phyloP scores from a whole-genome alignment of 2,888 invertebrate species.

The Eupithecia subumbrata region DNA sequence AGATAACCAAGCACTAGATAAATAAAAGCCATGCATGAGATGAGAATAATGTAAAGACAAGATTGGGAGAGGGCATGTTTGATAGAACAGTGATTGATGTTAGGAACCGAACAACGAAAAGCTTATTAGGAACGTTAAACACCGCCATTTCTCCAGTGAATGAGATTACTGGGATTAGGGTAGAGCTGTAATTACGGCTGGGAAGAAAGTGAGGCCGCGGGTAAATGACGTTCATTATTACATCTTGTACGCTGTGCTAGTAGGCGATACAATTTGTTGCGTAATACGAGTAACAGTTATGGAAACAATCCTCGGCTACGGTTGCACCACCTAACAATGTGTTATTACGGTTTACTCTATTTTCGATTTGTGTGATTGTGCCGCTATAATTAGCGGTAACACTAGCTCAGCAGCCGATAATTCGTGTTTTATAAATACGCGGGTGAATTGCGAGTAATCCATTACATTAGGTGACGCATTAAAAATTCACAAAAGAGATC shows the following conservation, averaged over 20 bases:
- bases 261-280: slow-evolving; percentile 62
- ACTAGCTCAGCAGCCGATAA: slow-evolving; percentile 46
- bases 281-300: slow-evolving; percentile 64
- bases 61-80: slow-evolving; percentile 32
- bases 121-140: slow-evolving; percentile 57
- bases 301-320: slow-evolving; percentile 69
- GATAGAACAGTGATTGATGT: slow-evolving; percentile 41
- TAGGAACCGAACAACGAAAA: slow-evolving; percentile 45
- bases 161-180: slow-evolving; percentile 63
- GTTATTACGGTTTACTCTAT: slow-evolving; percentile 61
- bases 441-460: slow-evolving; percentile 44
- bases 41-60: slow-evolving; percentile 22
- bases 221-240: slow-evolving; percentile 62
- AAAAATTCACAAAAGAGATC: slow-evolving; percentile 52
- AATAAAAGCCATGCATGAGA: slow-evolving; percentile 29
- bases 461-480: slow-evolving; percentile 49
- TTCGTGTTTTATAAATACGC: slow-evolving; percentile 48
- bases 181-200: slow-evolving; percentile 53
- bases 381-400: slow-evolving; percentile 58
- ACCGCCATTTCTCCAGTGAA: slow-evolving; percentile 58
- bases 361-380: slow-evolving; percentile 49
- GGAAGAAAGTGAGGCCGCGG: slow-evolving; percentile 55
- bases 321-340: slow-evolving; percentile 62
- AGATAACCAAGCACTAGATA: slow-evolving; percentile 21
- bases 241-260: slow-evolving; percentile 49